A percentile compares a stretch with the other conserved stretches of the same genome.
phyloP scores from a whole-genome alignment of 37 sponge, comb jelly and placozoan genomes.

The Beroe ovata region DNA sequence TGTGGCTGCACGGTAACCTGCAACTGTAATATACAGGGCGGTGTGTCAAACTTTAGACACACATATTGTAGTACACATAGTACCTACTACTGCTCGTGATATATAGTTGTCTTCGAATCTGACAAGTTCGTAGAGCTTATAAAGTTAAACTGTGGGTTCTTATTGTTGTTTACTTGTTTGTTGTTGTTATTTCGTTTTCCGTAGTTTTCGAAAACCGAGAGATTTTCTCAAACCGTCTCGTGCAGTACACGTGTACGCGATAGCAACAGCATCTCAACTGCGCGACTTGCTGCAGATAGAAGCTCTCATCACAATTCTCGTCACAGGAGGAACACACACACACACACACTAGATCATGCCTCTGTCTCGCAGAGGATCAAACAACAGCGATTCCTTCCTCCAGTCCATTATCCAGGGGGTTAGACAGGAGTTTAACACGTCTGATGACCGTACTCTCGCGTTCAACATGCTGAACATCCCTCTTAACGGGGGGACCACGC shows the following conservation, averaged over 20 bases:
- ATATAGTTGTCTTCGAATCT: no score
- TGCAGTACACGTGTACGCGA: no score
- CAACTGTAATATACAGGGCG: no score
- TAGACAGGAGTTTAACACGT: neutral
- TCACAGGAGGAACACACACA: neutral
- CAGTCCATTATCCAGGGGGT: neutral
- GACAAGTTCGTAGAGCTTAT: no score
- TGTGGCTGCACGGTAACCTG: no score
- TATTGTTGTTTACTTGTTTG: no score
- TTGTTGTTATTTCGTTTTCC: neutral
- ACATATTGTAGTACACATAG: no score
- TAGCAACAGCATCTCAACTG: neutral
- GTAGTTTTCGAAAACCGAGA: neutral
- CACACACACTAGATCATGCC: neutral
- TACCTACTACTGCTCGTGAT: no score
- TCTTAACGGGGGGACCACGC: neutral
- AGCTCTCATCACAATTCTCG: neutral
- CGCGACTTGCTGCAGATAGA: neutral
- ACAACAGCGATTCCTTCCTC: conserved; percentile 2
- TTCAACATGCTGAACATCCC: neutral
- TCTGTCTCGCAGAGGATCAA: neutral
- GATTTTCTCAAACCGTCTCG: no score
- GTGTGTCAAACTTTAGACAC: no score
- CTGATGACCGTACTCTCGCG: neutral
- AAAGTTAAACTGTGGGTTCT: no score